Base-by-base conservation (phyloP, 2,888 invertebrate species). In the Cerceris rybyensis region DNA sequence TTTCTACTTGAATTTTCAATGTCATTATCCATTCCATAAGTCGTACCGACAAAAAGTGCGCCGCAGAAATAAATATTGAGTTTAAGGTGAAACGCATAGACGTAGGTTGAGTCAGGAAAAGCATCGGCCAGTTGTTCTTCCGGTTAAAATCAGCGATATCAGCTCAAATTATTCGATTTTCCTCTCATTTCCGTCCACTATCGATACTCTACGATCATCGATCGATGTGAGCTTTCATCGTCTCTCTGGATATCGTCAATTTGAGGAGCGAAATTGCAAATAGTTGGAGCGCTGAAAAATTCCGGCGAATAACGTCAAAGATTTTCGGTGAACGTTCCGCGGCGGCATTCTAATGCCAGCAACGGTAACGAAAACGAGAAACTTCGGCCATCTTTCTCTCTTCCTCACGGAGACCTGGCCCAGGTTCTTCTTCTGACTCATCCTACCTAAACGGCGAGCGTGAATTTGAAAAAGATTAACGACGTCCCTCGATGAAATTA, bases 371-470 rank as follows among this genome's bases (percentile, higher is more conserved):
- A 57, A 66, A 50, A 41, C 17, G 28, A 58, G 13, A 9, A 11
- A 16, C 42, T 41, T 17, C 57, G 54, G 52, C 42, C 39, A 28
- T 16, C 50, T 28, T 28, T 28, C 28, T 28, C 28, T 28, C 28
- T 28, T 28, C 28, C 28, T 28, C 28, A 28, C 28, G 28, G 28
- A 28, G 28, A 59, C n/a, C n/a, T 46, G 54, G 11, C 14, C 70
- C 70, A 69, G 39, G 54, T 16, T 42, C 75, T 85, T 77, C 83
- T 65, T 78, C 76, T 77, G 84, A 85, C 83, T 84, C 84, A 78
- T 75, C 71, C 84, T 81, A 57, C 52, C 49, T 67, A 16, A 65
- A 39, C 52, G 54, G 43, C 60, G 11, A 14, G 16, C 43, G 7
- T 8, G 16, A 41, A 43, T 43, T 11, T 43, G 41, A 42, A 41